Evolutionary conservation across 2,797 vertebrate species (phyloP), one percentile per base, ranked within the genome.

Genomic region (Smutsia gigantea): DNA sequence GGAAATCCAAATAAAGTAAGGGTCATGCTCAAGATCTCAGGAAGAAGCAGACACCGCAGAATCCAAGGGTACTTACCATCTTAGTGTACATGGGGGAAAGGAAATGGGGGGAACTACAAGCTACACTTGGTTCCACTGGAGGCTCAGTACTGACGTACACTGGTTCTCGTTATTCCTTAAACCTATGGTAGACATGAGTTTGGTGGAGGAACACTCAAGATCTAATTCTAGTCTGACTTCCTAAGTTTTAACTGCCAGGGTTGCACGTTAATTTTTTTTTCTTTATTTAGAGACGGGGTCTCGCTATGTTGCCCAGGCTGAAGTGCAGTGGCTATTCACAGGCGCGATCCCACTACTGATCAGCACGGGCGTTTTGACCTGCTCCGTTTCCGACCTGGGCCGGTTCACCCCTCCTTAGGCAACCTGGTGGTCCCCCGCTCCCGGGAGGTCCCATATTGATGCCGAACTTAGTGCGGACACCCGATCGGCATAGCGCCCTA

Each of bases 371-470:
- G 98, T 97, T 98, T 98, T 98, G 98, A 98, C 98, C 97, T 98
- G 98, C 98, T 98, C 98, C 96, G 97, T 98, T 97, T 97, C 98
- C 97, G 97, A 98, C 97, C 98, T 98, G 98, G 93, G 97, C 96
- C 94, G 25, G 42, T 98, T 98, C 97, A 95, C 97, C 75, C 27
- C 95, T 97, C 97, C 93, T 97, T 97, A 97, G 96, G 87, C 97
- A 98, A 97, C 96, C 96, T 93, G 93, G 96, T 78, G 89, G 81
- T 4, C 63, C 96, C 51, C 95, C 92, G 97, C 96, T 98, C 97
- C 97, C 93, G 14, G 1, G 93, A 82, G 78, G 93, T 96, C 97
- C 97, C 66, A 34, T 97, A 94, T 96, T 95, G 93, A 97, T 97
- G 95, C 92, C 81, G 42, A 74, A 90, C 97, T 98, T 97, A 98